Percentiles rank a stretch among this genome's conserved stretches.
phyloP scores from a whole-genome alignment of 2,797 vertebrate genomes.

The Coilia nasus region DNA sequence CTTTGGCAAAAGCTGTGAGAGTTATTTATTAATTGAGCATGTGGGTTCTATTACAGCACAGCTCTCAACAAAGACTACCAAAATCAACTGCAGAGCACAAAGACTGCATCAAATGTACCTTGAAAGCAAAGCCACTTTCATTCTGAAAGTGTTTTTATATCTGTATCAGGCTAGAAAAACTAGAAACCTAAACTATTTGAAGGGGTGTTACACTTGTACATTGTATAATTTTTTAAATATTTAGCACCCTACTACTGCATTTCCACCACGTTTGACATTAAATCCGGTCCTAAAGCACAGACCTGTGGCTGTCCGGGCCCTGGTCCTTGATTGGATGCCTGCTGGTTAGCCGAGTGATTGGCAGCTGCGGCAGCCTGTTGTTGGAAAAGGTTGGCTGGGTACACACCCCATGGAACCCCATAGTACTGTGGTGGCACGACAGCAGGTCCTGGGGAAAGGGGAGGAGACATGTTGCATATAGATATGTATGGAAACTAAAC shows the following conservation, averaged over 20 bases:
- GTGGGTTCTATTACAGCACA: neutral
- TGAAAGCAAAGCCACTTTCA: neutral
- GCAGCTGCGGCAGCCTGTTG: conserved; percentile 88
- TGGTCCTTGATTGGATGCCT: conserved; percentile 89
- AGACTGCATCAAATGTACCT: neutral
- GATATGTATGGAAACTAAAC: too few species aligned
- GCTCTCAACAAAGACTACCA: neutral
- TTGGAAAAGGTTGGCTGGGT: conserved; percentile 97
- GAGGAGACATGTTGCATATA: neutral
- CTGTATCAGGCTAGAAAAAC: neutral
- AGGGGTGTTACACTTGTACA: too few species aligned
- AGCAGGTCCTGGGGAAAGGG: conserved; percentile 81
- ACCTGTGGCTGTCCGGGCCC: conserved; percentile 88
- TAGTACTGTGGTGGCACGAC: conserved; percentile 98
- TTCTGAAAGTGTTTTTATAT: neutral
- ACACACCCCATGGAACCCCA: conserved; percentile 96
- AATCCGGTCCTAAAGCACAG: conserved; percentile 33
- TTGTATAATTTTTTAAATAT: neutral
- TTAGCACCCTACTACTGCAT: neutral
- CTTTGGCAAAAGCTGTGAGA: neutral
- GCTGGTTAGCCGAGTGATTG: conserved; percentile 91
- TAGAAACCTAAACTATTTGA: too few species aligned
- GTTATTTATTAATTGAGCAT: neutral
- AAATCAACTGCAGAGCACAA: neutral
- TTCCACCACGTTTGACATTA: neutral